Evolutionary conservation across 2,797 vertebrate genomes (phyloP).

Genomic region (Sitta carolinensis): DNA sequence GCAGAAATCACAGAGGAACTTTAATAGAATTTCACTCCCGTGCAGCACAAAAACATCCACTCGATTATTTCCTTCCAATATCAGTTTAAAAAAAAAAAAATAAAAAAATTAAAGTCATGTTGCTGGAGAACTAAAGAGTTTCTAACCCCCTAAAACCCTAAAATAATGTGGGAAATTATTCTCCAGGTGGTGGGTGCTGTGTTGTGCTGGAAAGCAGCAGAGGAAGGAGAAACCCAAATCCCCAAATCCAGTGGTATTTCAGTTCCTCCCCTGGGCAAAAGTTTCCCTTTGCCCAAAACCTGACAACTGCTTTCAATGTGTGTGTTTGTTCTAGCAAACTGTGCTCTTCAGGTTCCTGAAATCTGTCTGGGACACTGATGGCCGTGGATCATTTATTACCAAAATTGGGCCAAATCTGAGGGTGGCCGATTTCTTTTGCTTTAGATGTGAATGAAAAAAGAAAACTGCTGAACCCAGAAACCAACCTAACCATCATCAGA

Average conservation of each 20-base stretch:
- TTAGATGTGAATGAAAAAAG: background rate
- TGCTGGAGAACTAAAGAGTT: background rate
- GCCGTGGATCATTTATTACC: background rate
- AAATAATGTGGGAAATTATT: background rate
- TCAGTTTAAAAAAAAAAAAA: background rate
- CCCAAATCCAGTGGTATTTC: background rate
- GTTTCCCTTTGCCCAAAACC: fast-evolving
- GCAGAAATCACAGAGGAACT: background rate
- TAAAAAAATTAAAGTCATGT: fast-evolving
- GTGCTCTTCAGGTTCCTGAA: background rate
- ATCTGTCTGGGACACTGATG: background rate
- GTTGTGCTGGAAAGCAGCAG: background rate
- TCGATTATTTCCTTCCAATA: background rate
- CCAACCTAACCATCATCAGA: background rate
- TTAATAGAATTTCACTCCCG: background rate
- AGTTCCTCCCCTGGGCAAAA: background rate
- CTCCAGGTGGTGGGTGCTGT: background rate
- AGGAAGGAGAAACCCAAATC: background rate
- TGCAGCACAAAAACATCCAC: background rate
- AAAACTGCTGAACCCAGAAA: background rate
- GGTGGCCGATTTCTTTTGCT: background rate
- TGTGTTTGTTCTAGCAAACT: background rate
- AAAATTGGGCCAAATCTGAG: background rate
- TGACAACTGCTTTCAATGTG: background rate
- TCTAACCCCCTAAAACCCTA: background rate